These are phyloP conservation scores for Channa argus DNA, from an alignment of 2,113 vertebrate genomes.

Conservation along the genomic window DNA sequence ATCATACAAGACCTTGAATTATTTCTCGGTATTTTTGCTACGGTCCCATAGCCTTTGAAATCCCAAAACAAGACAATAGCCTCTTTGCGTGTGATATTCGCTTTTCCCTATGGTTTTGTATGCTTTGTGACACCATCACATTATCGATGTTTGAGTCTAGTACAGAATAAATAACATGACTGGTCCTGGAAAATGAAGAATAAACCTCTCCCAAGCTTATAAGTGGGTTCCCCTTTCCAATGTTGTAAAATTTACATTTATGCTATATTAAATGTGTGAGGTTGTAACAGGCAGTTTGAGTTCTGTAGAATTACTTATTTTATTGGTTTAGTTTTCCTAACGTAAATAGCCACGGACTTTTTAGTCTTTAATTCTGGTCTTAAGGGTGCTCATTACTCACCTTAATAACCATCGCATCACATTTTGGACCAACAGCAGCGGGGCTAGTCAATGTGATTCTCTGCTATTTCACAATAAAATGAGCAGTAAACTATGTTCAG, in stretches of 20 bases:
- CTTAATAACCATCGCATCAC: neutral
- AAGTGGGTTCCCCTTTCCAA: neutral
- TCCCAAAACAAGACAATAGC: neutral
- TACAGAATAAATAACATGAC: neutral
- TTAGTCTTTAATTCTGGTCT: too few species aligned
- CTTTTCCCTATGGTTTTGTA: too few species aligned
- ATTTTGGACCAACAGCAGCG: neutral
- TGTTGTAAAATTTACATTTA: too few species aligned
- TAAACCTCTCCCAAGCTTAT: neutral
- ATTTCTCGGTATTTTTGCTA: neutral
- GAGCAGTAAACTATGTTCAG: slow-evolving; percentile 4
- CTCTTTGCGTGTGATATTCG: too few species aligned
- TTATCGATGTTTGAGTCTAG: neutral
- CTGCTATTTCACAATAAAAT: slow-evolving; percentile 22
- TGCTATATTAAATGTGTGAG: too few species aligned
- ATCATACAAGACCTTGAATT: neutral
- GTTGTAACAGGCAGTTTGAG: neutral
- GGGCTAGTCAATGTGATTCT: neutral
- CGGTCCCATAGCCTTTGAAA: neutral
- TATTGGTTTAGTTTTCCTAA: neutral
- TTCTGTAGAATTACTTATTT: neutral
- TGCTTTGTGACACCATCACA: neutral
- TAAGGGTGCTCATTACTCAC: too few species aligned
- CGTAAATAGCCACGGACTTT: neutral
- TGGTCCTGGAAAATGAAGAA: neutral